phyloP scores from a whole-genome alignment of 2,797 vertebrate genomes.

The Falco peregrinus region DNA sequence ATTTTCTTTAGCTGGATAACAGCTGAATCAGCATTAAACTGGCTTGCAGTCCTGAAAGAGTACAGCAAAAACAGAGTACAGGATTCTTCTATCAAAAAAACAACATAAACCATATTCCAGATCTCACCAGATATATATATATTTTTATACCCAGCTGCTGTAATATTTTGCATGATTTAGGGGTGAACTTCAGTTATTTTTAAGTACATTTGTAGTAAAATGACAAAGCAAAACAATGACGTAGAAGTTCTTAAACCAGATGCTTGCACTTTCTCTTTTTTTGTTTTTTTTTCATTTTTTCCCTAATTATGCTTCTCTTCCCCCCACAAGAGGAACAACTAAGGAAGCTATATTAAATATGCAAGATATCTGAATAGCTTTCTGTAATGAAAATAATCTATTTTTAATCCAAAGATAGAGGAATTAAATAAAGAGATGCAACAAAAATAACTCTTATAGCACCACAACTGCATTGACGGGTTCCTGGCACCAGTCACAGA shows the following conservation, averaged over 20 bases:
- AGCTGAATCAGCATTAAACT: constrained; percentile 21
- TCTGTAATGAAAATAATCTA: not conserved
- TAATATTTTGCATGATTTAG: not conserved
- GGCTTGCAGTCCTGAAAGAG: not conserved
- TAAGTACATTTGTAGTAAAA: not conserved
- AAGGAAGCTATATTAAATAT: not conserved
- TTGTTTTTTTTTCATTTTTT: not conserved
- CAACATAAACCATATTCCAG: not conserved
- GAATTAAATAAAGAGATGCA: not conserved
- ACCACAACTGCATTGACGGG: not conserved
- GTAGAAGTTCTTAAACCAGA: not conserved
- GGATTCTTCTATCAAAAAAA: not conserved
- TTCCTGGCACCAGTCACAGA: not conserved
- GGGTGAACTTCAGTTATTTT: not conserved
- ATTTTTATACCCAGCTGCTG: not conserved
- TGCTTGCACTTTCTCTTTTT: not conserved
- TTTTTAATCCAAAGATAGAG: not conserved
- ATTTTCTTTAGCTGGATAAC: constrained; percentile 15
- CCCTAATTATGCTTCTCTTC: not conserved
- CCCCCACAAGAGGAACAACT: not conserved
- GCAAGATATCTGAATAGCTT: not conserved
- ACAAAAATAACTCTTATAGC: not conserved
- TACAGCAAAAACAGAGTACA: not conserved
- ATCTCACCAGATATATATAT: not conserved
- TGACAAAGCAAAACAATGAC: not conserved